These are phyloP conservation scores for Diplodus sargus DNA, from an alignment of 2,797 vertebrate genomes.

Conservation along the genomic window DNA sequence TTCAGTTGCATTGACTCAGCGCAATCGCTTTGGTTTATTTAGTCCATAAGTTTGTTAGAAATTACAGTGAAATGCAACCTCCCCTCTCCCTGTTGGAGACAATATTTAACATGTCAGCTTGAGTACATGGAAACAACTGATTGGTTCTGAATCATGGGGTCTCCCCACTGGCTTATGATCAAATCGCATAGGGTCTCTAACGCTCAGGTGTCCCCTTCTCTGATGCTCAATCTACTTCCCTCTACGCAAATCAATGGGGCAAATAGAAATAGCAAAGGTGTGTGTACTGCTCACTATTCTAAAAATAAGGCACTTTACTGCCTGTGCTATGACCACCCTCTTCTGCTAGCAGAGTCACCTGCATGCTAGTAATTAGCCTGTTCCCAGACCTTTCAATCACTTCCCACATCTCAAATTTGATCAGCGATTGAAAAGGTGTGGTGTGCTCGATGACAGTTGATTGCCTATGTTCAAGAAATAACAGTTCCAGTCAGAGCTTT, in stretches of 20 bases:
- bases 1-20: slow-evolving; percentile 3
- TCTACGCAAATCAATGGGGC: slow-evolving; percentile 43
- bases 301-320: slow-evolving; percentile 11
- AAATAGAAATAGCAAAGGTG: slow-evolving; percentile 22
- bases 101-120: slow-evolving; percentile 26
- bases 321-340: neutral
- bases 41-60: slow-evolving; percentile 51
- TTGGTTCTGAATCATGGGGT: slow-evolving; percentile 38
- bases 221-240: too few relatives aligned
- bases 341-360: neutral
- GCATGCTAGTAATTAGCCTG: neutral
- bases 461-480: neutral
- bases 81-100: too few relatives aligned
- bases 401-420: neutral
- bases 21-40: slow-evolving; percentile 47
- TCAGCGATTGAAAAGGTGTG: slow-evolving; percentile 1
- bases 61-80: slow-evolving; percentile 54
- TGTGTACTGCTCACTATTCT: slow-evolving; percentile 21
- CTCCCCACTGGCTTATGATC: slow-evolving; percentile 54
- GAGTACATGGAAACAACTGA: slow-evolving; percentile 47
- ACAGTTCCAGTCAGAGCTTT: slow-evolving; percentile 5
- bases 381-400: slow-evolving; percentile 8
- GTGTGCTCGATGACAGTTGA: slow-evolving; percentile 1
- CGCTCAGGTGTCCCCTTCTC: slow-evolving; percentile 26
- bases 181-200: slow-evolving; percentile 49